Conservation (phyloP, 2,113 vertebrate species). For the Crocuta crocuta region DNA sequence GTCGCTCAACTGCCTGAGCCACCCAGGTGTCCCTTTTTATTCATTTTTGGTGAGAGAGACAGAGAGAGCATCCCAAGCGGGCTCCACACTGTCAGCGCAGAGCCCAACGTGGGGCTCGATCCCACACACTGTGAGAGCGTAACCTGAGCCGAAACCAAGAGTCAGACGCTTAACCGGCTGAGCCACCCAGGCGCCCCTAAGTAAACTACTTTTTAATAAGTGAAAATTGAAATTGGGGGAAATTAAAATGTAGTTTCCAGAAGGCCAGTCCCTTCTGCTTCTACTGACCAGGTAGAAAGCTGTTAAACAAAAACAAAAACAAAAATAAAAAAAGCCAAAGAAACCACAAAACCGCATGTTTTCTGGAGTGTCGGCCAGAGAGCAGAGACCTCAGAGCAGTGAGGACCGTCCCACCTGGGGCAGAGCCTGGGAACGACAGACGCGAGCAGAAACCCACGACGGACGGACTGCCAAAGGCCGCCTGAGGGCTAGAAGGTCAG, state of each 20-base stretch:
- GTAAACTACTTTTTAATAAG: not conserved
- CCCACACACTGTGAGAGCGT: too few relatives aligned
- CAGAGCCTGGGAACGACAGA: not conserved
- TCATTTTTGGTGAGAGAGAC: too few relatives aligned
- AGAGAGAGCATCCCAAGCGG: too few relatives aligned
- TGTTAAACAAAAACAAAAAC: not conserved
- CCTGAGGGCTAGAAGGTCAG: not conserved
- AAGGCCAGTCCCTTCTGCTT: not conserved
- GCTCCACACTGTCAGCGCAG: too few relatives aligned
- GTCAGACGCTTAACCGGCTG: too few relatives aligned
- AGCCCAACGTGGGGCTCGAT: too few relatives aligned
- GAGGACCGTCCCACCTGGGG: not conserved
- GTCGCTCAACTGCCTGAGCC: too few relatives aligned
- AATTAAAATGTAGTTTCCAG: not conserved
- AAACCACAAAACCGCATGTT: not conserved
- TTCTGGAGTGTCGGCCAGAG: not conserved
- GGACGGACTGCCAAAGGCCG: not conserved
- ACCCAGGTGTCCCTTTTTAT: too few relatives aligned
- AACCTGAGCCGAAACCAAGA: too few relatives aligned
- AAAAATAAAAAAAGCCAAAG: not conserved
- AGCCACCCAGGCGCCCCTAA: too few relatives aligned
- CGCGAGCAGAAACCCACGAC: not conserved
- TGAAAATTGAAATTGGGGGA: not conserved
- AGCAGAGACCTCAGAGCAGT: not conserved
- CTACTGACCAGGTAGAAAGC: not conserved